phyloP scores from a whole-genome alignment of 2,797 vertebrate genomes.

The Heterohyrax brucei region DNA sequence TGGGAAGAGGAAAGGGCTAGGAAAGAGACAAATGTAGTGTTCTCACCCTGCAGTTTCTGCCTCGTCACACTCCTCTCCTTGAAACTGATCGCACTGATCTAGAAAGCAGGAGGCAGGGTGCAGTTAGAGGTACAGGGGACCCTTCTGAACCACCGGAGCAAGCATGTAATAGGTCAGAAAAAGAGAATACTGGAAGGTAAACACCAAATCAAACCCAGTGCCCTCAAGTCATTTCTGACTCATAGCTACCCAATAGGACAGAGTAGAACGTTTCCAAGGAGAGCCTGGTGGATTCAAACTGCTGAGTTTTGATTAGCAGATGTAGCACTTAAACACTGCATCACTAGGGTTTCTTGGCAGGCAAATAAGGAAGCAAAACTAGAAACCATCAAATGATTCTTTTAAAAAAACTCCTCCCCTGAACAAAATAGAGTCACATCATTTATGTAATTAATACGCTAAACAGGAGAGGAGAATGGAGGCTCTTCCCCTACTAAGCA shows the following conservation, averaged over 20 bases:
- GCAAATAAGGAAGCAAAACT: neutral
- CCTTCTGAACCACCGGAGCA: neutral
- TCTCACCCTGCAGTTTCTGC: neutral
- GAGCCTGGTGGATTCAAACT: too few relatives aligned
- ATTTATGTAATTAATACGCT: neutral
- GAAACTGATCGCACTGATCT: neutral
- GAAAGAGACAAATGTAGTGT: neutral
- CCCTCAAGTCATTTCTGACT: too few relatives aligned
- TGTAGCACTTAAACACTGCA: too few relatives aligned
- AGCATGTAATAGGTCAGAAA: neutral
- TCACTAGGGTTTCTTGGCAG: too few relatives aligned
- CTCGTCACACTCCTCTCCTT: neutral
- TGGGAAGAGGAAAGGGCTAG: neutral
- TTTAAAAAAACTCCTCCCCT: neutral
- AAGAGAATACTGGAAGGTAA: neutral
- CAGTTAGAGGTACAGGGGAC: neutral
- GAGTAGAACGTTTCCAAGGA: too few relatives aligned
- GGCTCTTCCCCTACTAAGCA: neutral
- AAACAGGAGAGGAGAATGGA: neutral
- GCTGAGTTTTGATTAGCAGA: too few relatives aligned
- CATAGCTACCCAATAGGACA: too few relatives aligned
- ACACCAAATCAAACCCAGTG: too few relatives aligned
- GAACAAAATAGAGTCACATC: neutral
- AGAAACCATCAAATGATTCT: neutral
- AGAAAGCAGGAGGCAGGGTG: neutral